phyloP scores from a whole-genome alignment of 2,888 invertebrate genomes.

The Dione vanillae region DNA sequence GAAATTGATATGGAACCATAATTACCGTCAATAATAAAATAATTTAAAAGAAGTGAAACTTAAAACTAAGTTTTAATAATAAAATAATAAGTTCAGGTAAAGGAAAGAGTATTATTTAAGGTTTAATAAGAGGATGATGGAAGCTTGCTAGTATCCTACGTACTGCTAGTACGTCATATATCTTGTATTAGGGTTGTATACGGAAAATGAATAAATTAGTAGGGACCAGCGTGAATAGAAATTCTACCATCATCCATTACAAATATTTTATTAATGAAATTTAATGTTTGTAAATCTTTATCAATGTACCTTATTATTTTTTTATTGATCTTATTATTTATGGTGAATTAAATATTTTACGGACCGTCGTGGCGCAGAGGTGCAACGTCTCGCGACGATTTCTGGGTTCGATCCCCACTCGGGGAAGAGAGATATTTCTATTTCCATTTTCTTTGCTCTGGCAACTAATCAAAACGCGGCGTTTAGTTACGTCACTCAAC shows the following conservation, averaged over 20 bases:
- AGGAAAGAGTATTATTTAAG: constrained; percentile 11
- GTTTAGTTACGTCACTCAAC: no score
- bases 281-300: no score
- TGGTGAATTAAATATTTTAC: no score
- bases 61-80: not conserved
- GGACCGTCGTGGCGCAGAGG: no score
- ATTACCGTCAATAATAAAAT: not conserved
- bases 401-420: no score
- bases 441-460: no score
- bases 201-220: constrained; percentile 31
- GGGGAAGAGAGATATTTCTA: no score
- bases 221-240: constrained; percentile 22
- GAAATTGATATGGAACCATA: no score
- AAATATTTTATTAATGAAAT: not conserved
- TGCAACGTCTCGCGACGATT: no score
- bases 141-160: not conserved
- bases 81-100: not conserved
- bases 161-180: not conserved
- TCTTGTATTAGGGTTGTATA: constrained; percentile 24
- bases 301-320: no score
- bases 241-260: constrained; percentile 10
- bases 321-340: no score
- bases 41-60: not conserved
- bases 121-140: constrained; percentile 18
- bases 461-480: no score